phyloP scores from a whole-genome alignment of 2,113 vertebrate genomes.

The Alexandromys fortis region DNA sequence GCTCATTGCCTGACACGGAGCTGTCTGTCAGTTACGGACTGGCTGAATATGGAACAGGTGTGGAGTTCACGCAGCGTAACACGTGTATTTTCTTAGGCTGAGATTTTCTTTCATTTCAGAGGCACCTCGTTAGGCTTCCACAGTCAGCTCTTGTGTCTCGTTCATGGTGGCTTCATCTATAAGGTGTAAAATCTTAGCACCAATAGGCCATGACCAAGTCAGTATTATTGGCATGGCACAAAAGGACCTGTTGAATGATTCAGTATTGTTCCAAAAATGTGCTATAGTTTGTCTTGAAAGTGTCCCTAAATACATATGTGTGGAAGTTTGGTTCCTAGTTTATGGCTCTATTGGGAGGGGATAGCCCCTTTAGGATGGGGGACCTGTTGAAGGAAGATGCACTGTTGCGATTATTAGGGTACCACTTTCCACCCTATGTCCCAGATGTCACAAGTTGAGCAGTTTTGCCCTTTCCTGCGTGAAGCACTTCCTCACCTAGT shows the following conservation, averaged over 20 bases:
- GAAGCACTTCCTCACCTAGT: not conserved
- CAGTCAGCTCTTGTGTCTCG: slow-evolving; percentile 12
- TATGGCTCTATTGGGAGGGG: not conserved
- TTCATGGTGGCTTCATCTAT: slow-evolving; percentile 5
- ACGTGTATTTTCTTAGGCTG: not conserved
- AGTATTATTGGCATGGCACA: not conserved
- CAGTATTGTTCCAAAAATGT: not conserved
- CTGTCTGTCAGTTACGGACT: not conserved
- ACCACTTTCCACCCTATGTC: not conserved
- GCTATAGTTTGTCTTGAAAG: not conserved
- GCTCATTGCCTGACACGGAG: not conserved
- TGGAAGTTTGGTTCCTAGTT: not conserved
- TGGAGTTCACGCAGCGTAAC: not conserved
- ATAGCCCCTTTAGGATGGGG: not conserved
- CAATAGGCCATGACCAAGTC: not conserved
- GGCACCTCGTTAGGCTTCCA: not conserved
- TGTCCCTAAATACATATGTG: too few relatives aligned
- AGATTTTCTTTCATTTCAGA: not conserved
- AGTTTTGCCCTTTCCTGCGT: too few relatives aligned
- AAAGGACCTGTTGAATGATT: not conserved
- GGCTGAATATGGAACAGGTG: not conserved
- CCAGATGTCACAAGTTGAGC: not conserved
- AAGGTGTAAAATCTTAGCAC: not conserved
- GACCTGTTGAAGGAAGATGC: not conserved
- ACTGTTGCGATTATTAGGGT: not conserved